These are phyloP conservation scores for Struthidea cinerea DNA, from an alignment of 2,113 vertebrate genomes.

Conservation along the genomic window DNA sequence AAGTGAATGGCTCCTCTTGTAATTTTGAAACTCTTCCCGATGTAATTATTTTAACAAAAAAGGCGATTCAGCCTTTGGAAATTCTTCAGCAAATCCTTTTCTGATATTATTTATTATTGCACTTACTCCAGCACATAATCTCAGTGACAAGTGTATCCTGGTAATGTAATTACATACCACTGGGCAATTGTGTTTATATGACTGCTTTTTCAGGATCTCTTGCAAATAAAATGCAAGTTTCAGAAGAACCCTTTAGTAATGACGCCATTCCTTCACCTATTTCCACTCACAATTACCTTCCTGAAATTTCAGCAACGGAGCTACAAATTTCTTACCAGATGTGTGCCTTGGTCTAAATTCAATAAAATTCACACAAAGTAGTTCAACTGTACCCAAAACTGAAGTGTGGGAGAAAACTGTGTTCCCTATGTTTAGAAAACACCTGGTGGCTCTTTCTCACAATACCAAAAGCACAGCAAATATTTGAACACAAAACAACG, in stretches of 20 bases:
- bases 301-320: neutral
- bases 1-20: slow-evolving; percentile 5
- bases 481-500: neutral
- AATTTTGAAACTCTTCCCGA: slow-evolving; percentile 52
- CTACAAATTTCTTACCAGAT: neutral
- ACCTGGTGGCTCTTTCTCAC: neutral
- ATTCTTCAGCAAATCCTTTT: slow-evolving; percentile 56
- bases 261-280: neutral
- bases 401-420: neutral
- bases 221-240: neutral
- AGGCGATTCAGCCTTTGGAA: slow-evolving; percentile 59
- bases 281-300: neutral
- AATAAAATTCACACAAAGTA: neutral
- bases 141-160: slow-evolving; percentile 6
- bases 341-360: neutral
- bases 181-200: neutral
- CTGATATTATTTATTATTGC: slow-evolving; percentile 58
- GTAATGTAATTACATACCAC: slow-evolving; percentile 45
- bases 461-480: neutral
- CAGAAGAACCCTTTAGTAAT: neutral
- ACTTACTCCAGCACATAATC: slow-evolving; percentile 10
- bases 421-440: neutral
- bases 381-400: neutral
- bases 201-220: neutral
- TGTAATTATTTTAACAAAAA: slow-evolving; percentile 59